Conservation (phyloP, 2,113 vertebrate species). For the Perca flavescens region DNA sequence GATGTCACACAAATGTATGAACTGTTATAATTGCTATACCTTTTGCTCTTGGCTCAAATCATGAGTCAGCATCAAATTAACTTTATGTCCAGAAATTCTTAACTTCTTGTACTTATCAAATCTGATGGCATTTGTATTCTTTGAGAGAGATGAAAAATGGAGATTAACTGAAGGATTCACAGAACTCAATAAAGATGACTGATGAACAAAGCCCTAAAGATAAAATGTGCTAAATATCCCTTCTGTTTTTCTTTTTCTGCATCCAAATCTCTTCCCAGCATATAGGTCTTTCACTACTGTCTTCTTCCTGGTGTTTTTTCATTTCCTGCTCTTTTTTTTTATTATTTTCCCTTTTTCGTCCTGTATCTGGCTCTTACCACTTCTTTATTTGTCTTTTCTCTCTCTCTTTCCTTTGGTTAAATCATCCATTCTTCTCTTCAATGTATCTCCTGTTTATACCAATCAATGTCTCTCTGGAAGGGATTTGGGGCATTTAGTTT, state of each 20-base stretch:
- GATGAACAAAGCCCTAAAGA: slow-evolving; percentile 1
- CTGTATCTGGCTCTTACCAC: background rate
- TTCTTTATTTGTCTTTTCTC: background rate
- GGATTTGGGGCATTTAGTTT: slow-evolving; percentile 22
- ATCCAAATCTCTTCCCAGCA: background rate
- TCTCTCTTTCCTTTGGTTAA: background rate
- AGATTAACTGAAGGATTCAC: slow-evolving; percentile 11
- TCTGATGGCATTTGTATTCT: background rate
- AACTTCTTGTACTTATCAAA: background rate
- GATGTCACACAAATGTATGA: too few species aligned
- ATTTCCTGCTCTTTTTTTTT: background rate
- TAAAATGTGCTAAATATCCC: slow-evolving; percentile 19
- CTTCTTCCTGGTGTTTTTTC: background rate
- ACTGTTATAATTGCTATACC: too few species aligned
- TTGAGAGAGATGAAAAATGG: background rate
- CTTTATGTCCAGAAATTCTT: background rate
- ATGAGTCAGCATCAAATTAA: background rate
- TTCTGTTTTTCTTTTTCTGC: background rate
- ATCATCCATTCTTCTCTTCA: background rate
- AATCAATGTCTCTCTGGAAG: slow-evolving; percentile 29
- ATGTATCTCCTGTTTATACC: slow-evolving; percentile 13
- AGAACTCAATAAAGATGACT: slow-evolving; percentile 20
- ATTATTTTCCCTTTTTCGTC: background rate
- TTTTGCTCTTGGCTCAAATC: background rate
- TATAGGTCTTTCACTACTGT: background rate